phyloP scores from a whole-genome alignment of 2,113 vertebrate genomes.

The Podocnemis expansa region DNA sequence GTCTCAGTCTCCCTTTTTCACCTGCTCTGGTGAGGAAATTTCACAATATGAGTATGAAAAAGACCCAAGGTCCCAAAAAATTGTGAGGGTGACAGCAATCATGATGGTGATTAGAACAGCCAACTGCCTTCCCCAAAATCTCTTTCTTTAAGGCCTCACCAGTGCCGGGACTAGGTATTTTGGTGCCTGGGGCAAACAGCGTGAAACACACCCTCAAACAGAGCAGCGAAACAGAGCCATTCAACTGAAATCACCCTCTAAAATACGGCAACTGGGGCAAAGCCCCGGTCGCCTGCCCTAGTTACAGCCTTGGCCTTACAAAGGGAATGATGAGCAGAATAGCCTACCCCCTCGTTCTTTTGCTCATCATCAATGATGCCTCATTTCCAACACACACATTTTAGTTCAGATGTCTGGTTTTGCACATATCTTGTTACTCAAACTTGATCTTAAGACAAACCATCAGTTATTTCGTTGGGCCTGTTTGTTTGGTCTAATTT shows the following conservation, averaged over 20 bases:
- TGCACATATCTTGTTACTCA: not conserved
- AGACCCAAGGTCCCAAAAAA: not conserved
- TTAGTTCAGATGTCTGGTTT: not conserved
- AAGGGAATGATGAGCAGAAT: not conserved
- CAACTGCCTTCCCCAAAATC: not conserved
- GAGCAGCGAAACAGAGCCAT: too few species aligned
- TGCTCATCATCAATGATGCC: not conserved
- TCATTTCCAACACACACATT: not conserved
- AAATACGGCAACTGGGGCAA: too few species aligned
- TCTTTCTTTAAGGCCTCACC: not conserved
- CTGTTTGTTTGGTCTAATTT: not conserved
- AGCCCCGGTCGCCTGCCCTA: too few species aligned
- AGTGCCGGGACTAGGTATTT: too few species aligned
- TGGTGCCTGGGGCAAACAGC: too few species aligned
- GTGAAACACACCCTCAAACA: too few species aligned
- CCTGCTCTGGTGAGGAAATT: not conserved
- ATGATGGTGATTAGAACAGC: not conserved
- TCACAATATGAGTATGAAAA: not conserved
- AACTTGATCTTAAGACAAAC: not conserved
- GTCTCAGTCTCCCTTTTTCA: not conserved
- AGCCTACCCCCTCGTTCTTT: not conserved
- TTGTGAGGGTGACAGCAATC: not conserved
- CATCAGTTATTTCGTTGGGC: not conserved
- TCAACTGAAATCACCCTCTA: too few species aligned
- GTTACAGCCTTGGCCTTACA: too few species aligned